Evolutionary conservation across 2,888 invertebrate species (phyloP), one percentile per base, ranked within the genome.

Genomic region (Lasioglossum villosulum): DNA sequence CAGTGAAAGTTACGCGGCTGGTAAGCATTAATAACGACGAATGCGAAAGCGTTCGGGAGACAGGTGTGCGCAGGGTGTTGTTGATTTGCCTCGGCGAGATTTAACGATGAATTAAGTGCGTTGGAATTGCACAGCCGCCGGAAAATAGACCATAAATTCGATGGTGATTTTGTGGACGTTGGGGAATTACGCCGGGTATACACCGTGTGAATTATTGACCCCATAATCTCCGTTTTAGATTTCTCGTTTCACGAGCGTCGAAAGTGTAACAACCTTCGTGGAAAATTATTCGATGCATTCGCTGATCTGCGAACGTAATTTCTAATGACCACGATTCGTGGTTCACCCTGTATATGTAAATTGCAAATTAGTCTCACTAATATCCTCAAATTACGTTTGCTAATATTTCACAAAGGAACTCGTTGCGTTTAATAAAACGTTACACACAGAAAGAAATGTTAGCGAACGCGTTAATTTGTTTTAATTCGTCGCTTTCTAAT

Each of bases 1-100:
- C 68, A 42, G 72, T 83, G 83, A 82, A 83, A 81, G 82, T 81
- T 75, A 68, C 71, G 82, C 82, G 37, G 59, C 19, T 23, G 8
- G 66, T 23, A 59, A 75, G 37, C 68, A 75, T 63, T 81, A 75
- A 83, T 42, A 52, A 34, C 82, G 80, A 74, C 45, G 42, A 70
- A 19, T 27, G 73, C 52, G 70, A 70, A 37, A 42, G 42, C 27
- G 42, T 71, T 59, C 37, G n/a, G 4, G 52, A 19, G 56, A 16
- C 74, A 59, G 74, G 74, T 81, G 81, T 37, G 70, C 70, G 27
- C 19, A 4, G 34, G 19, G n/a, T 71, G 37, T 52, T 56, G 52
- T 34, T 39, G 37, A 39, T n/a, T 70, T 39, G 37, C 23, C n/a
- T 70, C 39, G 39, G 1, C 37, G 2, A 12, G 70, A 12, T 70